Base-by-base conservation (phyloP, 2,888 invertebrate genomes). In the Iselma pallidipennis region DNA sequence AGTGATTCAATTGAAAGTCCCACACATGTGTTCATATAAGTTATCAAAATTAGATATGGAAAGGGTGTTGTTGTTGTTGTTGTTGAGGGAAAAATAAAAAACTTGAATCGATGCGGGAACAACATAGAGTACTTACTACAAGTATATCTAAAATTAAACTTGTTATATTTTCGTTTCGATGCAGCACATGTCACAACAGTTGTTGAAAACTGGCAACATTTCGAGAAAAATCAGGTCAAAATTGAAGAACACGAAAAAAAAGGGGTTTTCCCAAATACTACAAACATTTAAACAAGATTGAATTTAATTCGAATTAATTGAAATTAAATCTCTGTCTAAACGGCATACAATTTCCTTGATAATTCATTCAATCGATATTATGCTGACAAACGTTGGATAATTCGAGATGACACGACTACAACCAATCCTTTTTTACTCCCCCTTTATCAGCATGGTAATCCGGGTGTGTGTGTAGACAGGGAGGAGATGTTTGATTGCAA, bases 151-250 rank as follows among this genome's bases (percentile, higher is more conserved):
- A 42, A 42, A 42, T 42, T 42, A 42, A 42, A 42, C 19, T 42
- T 21, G 42, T 42, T 42, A 33, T 29, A 29, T 33, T 42, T 2
- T 16, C 19, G 21, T 10, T 21, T 19, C 21, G 10, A 21, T n/a
- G n/a, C n/a, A n/a, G n/a, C n/a, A n/a, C n/a, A n/a, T n/a, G n/a
- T n/a, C n/a, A 19, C 19, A 42, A 42, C 21, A 37, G 37, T 42
- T 42, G 19, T 3, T 3, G 19, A 42, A 9, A n/a, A n/a, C n/a
- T n/a, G n/a, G n/a, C n/a, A n/a, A n/a, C n/a, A n/a, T n/a, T n/a
- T n/a, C n/a, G n/a, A n/a, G n/a, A n/a, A n/a, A n/a, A 42, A 42
- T 42, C 42, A 42, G 42, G 42, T 42, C 42, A 42, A 21, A 42
- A 12, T 37, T n/a, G n/a, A n/a, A n/a, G n/a, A n/a, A n/a, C n/a